phyloP scores from a whole-genome alignment of 2,797 vertebrate genomes.

The Hypotaenidia philippensis region DNA sequence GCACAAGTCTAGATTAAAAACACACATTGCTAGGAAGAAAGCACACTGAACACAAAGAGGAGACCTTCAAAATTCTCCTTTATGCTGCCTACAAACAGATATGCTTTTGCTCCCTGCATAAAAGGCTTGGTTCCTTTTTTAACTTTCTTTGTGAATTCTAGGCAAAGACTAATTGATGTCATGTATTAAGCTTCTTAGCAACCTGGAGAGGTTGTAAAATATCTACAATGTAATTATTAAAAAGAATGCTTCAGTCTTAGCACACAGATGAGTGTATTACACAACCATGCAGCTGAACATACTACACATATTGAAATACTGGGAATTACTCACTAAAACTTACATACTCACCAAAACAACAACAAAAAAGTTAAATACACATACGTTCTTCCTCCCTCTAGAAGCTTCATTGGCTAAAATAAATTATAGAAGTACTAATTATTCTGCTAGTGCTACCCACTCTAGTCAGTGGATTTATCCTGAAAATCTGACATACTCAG shows the following conservation, averaged over 20 bases:
- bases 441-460: not conserved
- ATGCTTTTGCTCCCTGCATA: fast-evolving
- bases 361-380: not conserved
- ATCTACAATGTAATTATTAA: not conserved
- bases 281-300: not conserved
- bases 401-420: not conserved
- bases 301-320: not conserved
- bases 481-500: not conserved
- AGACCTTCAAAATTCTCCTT: not conserved
- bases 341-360: not conserved
- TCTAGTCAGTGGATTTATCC: not conserved
- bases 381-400: not conserved
- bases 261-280: not conserved
- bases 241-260: not conserved
- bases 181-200: not conserved
- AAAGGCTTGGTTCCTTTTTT: not conserved
- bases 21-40: not conserved
- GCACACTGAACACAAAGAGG: not conserved
- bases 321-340: not conserved
- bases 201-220: not conserved
- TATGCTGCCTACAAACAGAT: not conserved
- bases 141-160: not conserved
- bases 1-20: not conserved
- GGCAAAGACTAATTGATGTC: not conserved
- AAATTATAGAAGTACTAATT: not conserved